Conservation (phyloP, 2,888 invertebrate species). For the Sabatieria punctata region DNA sequence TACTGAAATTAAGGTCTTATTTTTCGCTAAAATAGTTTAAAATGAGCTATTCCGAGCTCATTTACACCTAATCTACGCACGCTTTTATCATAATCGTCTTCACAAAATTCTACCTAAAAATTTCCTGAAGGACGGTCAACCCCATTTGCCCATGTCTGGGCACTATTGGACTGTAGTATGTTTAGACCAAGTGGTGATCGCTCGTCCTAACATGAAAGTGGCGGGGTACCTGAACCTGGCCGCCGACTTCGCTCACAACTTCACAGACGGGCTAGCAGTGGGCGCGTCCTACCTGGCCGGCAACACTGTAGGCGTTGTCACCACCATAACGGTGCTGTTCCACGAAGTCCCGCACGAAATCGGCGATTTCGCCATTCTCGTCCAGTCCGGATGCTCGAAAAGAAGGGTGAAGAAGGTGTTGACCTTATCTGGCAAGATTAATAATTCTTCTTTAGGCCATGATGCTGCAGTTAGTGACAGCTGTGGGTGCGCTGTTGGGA, state of each 20-base stretch:
- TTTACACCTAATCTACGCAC: too few relatives aligned
- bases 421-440: too few relatives aligned
- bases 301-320: constrained; percentile 55
- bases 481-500: constrained; percentile 80
- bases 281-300: constrained; percentile 75
- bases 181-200: background rate
- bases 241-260: constrained; percentile 96
- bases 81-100: too few relatives aligned
- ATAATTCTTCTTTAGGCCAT: constrained; percentile 77
- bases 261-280: constrained; percentile 96
- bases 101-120: too few relatives aligned
- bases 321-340: constrained; percentile 81
- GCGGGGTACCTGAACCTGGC: constrained; percentile 88
- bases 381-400: constrained; percentile 85
- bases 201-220: constrained; percentile 45
- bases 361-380: constrained; percentile 94
- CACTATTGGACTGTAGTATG: too few relatives aligned
- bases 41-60: too few relatives aligned
- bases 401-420: too few relatives aligned
- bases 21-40: too few relatives aligned
- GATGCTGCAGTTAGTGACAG: constrained; percentile 77
- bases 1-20: too few relatives aligned
- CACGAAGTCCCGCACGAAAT: constrained; percentile 99
- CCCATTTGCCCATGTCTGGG: too few relatives aligned
- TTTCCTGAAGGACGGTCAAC: too few relatives aligned